Conservation (phyloP, 2,797 vertebrate genomes). For the Gadopsis bispinosus region DNA sequence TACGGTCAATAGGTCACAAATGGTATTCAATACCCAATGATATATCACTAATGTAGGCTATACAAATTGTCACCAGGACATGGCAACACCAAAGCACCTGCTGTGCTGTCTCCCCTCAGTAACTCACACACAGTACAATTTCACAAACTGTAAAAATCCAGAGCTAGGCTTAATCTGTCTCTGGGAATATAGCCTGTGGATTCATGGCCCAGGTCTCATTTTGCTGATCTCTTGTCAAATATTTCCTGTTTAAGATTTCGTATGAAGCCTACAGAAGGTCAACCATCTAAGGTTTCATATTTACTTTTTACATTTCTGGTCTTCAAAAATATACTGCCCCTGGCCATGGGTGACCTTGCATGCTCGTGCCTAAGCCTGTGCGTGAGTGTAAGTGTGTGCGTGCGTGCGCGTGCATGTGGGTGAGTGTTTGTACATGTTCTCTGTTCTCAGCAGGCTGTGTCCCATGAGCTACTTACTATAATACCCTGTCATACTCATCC, state of each 20-base stretch:
- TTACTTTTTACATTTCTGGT: slow-evolving; percentile 69
- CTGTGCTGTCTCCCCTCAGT: not conserved
- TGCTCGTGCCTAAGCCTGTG: slow-evolving; percentile 57
- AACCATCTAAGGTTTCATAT: slow-evolving; percentile 57
- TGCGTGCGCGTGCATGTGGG: slow-evolving; percentile 3
- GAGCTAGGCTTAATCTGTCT: slow-evolving; percentile 8
- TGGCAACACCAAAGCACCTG: not conserved
- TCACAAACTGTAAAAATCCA: too few species aligned
- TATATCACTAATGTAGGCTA: not conserved
- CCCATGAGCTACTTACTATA: slow-evolving; percentile 70
- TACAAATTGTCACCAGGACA: not conserved
- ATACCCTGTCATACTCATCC: slow-evolving; percentile 72
- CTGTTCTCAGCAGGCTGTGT: slow-evolving; percentile 53
- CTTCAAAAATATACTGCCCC: slow-evolving; percentile 66
- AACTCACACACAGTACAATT: not conserved
- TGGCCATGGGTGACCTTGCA: slow-evolving; percentile 58
- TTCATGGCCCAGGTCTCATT: slow-evolving; percentile 26
- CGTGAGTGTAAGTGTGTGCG: slow-evolving; percentile 34
- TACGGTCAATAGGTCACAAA: not conserved
- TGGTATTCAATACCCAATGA: not conserved
- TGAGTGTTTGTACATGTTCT: slow-evolving; percentile 36
- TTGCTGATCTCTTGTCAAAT: slow-evolving; percentile 59
- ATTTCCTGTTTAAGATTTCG: slow-evolving; percentile 62
- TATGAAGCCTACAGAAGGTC: slow-evolving; percentile 41
- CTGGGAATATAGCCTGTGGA: slow-evolving; percentile 26